Evolutionary conservation across 2,113 vertebrate genomes (phyloP), one percentile per base, ranked within the genome.

Genomic region (Canis aureus): DNA sequence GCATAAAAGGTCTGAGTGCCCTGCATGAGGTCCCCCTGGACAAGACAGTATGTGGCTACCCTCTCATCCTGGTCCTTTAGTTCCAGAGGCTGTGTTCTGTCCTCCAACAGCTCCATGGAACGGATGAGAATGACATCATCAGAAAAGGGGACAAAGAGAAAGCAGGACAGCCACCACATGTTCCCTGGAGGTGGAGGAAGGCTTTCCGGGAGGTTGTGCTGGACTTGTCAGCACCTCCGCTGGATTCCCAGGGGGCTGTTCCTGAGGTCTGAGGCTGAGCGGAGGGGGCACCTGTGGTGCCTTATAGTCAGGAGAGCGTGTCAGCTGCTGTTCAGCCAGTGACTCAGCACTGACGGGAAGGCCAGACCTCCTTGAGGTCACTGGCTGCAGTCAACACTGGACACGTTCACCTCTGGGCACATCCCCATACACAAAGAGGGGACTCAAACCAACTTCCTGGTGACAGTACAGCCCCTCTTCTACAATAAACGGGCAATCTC

Each of bases 281-380:
- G 38, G 29, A 66, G 25, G 49, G 10, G 80, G n/a, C 62, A 10
- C 38, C 55, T 0, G 1, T 4, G 57, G 57, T 12, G 62, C 25
- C 71, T 87, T 74, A 35, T 38, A n/a, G 64, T 84, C 67, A 83
- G 84, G 67, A 67, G 1, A 76, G 59, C 9, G 1, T 8, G 55
- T 66, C 69, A 89, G 80, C 69, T 2, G 4, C 35, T 10, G 67
- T 16, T 57, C 49, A 94, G 85, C 57, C 25, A 38, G 60, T 93
- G 98, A 98, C 94, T 98, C 94, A 96, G 94, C 55, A 23, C 78
- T 80, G 94, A 80, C 3, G 74, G 92, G 79, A 96, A 96, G 62
- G 57, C 55, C 71, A 95, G 66, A 62, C n/a, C 76, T 82, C 82
- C 38, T 79, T n/a, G 71, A 80, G 67, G 86, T 62, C 67, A 78